A percentile compares a stretch with the other conserved stretches of the same genome.
Conservation (phyloP, 1,140 invertebrate genomes). For the Anoplolepis gracilipes region DNA sequence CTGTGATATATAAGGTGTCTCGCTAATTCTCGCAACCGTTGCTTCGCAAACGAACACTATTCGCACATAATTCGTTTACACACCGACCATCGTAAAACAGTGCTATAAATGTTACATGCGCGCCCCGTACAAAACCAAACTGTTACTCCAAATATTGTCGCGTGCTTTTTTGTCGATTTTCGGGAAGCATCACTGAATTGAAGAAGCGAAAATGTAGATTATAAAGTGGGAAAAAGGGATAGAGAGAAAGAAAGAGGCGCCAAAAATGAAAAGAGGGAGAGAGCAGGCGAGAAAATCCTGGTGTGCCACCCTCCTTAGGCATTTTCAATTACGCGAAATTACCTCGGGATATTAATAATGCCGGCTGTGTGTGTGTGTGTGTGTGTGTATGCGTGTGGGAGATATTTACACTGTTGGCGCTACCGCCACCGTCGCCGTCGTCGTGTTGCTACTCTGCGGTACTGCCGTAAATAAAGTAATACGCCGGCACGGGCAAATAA, state of each 20-base stretch:
- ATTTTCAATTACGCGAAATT: conserved; percentile 80
- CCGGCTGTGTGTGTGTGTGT: conserved; percentile 19
- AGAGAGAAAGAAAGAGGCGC: not conserved
- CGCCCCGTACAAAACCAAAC: not conserved
- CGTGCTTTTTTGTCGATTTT: not conserved
- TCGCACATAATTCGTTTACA: conserved; percentile 39
- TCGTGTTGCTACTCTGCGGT: conserved; percentile 14
- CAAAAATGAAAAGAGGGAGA: not conserved
- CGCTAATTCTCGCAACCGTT: conserved; percentile 9
- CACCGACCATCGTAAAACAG: conserved; percentile 16
- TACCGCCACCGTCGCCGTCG: conserved; percentile 11
- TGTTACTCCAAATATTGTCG: conserved; percentile 7
- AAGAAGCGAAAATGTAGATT: not conserved
- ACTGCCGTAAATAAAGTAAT: conserved; percentile 69
- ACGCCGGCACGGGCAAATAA: conserved; percentile 68
- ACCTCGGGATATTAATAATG: conserved; percentile 78
- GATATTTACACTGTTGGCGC: conserved; percentile 75
- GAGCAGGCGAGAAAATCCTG: conserved; percentile 42
- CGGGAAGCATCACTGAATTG: not conserved
- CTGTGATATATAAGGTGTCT: conserved; percentile 37
- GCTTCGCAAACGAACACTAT: not conserved
- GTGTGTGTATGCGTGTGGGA: no score
- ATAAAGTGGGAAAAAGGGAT: not conserved
- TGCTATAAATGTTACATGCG: not conserved
- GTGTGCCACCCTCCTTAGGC: conserved; percentile 70